Percentiles rank a stretch among this genome's conserved stretches.
Conservation (phyloP, 2,797 vertebrate genomes). For the Lacerta agilis region DNA sequence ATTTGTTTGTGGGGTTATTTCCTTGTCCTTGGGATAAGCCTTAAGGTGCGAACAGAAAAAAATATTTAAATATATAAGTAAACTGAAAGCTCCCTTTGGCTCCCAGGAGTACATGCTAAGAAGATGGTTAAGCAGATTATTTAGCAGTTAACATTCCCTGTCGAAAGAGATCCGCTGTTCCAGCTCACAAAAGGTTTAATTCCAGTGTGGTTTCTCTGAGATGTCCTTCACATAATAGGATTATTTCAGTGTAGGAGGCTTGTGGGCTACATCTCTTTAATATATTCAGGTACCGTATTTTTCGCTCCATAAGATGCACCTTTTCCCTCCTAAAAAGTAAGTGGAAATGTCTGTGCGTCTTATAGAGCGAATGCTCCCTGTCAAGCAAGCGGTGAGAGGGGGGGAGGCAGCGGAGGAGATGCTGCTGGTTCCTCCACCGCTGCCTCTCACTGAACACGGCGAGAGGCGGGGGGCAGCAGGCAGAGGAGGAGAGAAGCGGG, state of each 20-base stretch:
- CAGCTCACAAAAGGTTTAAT: background rate
- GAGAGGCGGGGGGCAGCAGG: too few relatives aligned
- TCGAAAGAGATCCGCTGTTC: background rate
- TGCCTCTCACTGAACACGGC: too few relatives aligned
- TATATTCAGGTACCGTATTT: background rate
- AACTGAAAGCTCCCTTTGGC: background rate
- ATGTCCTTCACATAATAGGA: background rate
- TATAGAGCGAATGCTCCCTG: too few relatives aligned
- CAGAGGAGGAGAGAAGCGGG: too few relatives aligned
- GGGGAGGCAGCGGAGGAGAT: too few relatives aligned
- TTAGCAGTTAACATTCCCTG: background rate
- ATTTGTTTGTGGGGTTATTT: background rate
- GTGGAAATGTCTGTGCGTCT: too few relatives aligned
- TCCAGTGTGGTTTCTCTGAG: background rate
- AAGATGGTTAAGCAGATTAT: background rate
- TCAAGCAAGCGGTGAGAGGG: too few relatives aligned
- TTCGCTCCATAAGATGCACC: too few relatives aligned
- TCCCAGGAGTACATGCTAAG: background rate
- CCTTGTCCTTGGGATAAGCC: background rate
- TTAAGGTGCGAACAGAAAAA: background rate
- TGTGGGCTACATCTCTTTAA: background rate
- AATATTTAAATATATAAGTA: background rate
- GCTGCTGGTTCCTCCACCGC: too few relatives aligned
- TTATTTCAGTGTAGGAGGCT: background rate
- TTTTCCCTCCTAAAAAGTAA: too few relatives aligned